A percentile compares a stretch with the other conserved stretches of the same genome.
These are phyloP conservation scores for Coregonus sp. DNA, from an alignment of 2,797 vertebrate genomes.

Conservation along the genomic window DNA sequence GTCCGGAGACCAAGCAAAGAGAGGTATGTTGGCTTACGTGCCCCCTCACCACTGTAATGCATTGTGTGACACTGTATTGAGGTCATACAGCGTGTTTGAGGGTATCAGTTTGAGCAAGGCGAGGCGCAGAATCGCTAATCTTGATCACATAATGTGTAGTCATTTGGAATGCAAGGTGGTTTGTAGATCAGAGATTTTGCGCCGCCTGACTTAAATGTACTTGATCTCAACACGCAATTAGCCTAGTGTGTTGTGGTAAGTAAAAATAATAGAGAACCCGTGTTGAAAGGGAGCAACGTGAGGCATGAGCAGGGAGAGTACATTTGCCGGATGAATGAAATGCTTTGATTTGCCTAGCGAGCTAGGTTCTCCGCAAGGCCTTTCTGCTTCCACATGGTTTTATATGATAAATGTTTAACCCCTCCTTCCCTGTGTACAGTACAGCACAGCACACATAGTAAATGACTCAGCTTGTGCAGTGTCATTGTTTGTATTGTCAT, in stretches of 20 bases:
- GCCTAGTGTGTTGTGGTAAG: too few species aligned
- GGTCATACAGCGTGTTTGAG: not conserved
- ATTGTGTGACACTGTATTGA: not conserved
- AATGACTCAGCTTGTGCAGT: not conserved
- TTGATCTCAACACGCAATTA: too few species aligned
- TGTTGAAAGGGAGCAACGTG: not conserved
- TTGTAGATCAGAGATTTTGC: too few species aligned
- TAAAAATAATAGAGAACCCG: not conserved
- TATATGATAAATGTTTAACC: conserved; percentile 27
- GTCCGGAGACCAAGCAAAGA: conserved; percentile 94
- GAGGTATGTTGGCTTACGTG: conserved; percentile 78
- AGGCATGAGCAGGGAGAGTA: conserved; percentile 6
- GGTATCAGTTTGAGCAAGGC: too few species aligned
- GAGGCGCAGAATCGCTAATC: too few species aligned
- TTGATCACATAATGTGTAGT: too few species aligned
- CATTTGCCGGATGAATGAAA: conserved; percentile 1
- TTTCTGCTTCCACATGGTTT: conserved; percentile 33
- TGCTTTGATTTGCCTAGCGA: conserved; percentile 22
- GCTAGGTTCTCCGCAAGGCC: conserved; percentile 32
- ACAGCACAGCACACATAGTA: not conserved
- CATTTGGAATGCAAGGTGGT: too few species aligned
- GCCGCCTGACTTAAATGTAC: not conserved
- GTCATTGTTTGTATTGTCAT: not conserved
- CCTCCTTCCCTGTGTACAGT: not conserved
- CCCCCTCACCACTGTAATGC: not conserved